Base-by-base conservation (phyloP, 2,113 vertebrate genomes). In the Chionomys nivalis region DNA sequence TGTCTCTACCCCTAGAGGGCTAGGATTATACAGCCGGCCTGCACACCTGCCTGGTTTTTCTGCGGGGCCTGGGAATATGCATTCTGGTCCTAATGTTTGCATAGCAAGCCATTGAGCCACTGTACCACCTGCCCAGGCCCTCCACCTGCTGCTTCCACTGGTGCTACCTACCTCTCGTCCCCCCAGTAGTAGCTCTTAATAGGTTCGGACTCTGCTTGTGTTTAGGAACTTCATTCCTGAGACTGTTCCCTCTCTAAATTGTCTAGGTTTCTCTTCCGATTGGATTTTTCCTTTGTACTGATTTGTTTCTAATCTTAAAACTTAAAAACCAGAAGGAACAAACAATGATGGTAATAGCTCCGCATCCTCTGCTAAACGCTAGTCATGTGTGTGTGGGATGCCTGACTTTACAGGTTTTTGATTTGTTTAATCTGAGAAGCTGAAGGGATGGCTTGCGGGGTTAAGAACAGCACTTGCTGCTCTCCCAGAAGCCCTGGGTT, bases 71-170 rank as follows among this genome's bases (percentile, higher is more conserved):
- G 36, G 55, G 81, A 28, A 24, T 42, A 7, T 13, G 4, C 16
- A 61, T 28, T 83, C 55, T 63, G 79, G 24, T 24, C 21, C 21
- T 39, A 23, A 39, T 61, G 52, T 42, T 76, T 76, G 73, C 11
- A 82, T 6, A 42, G 7, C 36, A 42, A 83, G 11, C 12, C 6
- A 16, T 42, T 28, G 42, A 7, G 4, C 12, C 36, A 4, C 24
- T 63, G 0, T 16, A 58, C n/a, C 79, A 42, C 24, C 23, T 42
- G n/a, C 55, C 13, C 3, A 26, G 79, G 13, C 7, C 23, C 6
- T 39, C 24, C 13, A 19, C n/a, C 19, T 26, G 7, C n/a, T 44
- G 0, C 33, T 44, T 75, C 49, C 10, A 4, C 1, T 5, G 8
- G 19, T 7, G 7, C 83, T 10, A 1, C 4, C 52, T 44, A 65